Conservation (phyloP, 2,888 invertebrate genomes). For the Eugnorisma glareosa region DNA sequence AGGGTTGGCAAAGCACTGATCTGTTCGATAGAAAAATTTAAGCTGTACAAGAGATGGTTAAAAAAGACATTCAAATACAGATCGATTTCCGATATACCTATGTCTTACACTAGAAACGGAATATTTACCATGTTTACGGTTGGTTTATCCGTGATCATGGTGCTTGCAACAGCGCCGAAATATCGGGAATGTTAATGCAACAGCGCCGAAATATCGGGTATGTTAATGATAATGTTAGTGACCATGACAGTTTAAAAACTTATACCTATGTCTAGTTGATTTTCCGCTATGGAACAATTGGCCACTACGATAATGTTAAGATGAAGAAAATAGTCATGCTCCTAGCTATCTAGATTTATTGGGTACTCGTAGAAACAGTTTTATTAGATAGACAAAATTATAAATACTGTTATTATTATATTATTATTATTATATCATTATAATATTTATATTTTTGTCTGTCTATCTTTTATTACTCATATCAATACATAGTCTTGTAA, state of each 20-base stretch:
- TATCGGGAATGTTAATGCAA: too few relatives aligned
- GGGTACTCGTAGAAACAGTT: too few relatives aligned
- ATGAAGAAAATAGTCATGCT: not conserved
- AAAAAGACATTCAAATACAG: not conserved
- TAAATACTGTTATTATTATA: not conserved
- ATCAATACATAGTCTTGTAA: not conserved
- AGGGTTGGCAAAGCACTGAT: slow-evolving; percentile 73
- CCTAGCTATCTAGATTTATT: not conserved
- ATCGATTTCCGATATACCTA: not conserved
- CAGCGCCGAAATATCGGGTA: too few relatives aligned
- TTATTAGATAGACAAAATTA: not conserved
- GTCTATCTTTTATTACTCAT: not conserved
- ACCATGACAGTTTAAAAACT: too few relatives aligned
- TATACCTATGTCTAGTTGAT: not conserved
- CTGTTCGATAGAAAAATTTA: not conserved
- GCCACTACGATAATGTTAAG: not conserved
- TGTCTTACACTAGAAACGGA: too few relatives aligned
- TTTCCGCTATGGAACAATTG: not conserved
- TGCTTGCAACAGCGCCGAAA: too few relatives aligned
- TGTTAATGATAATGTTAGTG: too few relatives aligned
- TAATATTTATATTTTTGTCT: too few relatives aligned
- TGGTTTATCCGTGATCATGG: too few relatives aligned
- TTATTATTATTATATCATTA: too few relatives aligned
- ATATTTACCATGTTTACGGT: too few relatives aligned
- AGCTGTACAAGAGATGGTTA: not conserved